These are phyloP conservation scores for Melinaea menophilus DNA, from an alignment of 2,888 invertebrate species.

Conservation along the genomic window DNA sequence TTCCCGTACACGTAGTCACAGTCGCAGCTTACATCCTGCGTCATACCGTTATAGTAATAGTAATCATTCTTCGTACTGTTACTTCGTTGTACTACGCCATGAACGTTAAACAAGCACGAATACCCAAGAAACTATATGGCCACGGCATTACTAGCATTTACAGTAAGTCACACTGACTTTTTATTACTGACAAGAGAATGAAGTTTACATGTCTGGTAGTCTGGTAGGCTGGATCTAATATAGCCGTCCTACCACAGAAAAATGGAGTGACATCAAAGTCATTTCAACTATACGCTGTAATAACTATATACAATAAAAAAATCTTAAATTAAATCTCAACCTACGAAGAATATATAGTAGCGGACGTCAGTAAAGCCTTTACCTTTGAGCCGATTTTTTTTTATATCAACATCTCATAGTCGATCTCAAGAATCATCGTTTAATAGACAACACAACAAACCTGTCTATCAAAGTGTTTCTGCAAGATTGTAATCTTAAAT, in stretches of 20 bases:
- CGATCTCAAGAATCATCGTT: constrained; percentile 7
- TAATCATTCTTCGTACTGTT: no score
- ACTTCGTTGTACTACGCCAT: no score
- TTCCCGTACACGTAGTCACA: no score
- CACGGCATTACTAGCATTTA: neutral
- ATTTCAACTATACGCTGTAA: constrained; percentile 13
- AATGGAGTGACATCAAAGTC: neutral
- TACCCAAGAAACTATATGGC: no score
- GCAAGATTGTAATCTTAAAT: neutral
- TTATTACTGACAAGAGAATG: neutral
- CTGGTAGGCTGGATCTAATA: constrained; percentile 8
- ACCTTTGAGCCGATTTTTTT: constrained; percentile 1
- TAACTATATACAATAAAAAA: constrained; percentile 13
- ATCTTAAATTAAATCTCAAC: constrained; percentile 14
- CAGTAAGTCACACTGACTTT: neutral
- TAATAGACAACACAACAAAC: constrained; percentile 11
- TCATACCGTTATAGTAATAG: no score
- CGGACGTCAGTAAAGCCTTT: constrained; percentile 7
- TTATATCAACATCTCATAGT: constrained; percentile 8
- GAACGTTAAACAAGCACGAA: no score
- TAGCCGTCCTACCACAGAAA: constrained; percentile 3
- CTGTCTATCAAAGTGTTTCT: neutral
- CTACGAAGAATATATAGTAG: constrained; percentile 13
- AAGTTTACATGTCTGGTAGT: neutral
- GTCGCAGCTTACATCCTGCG: no score